Base-by-base conservation (phyloP, 1,140 invertebrate species). In the Callitettix versicolor region DNA sequence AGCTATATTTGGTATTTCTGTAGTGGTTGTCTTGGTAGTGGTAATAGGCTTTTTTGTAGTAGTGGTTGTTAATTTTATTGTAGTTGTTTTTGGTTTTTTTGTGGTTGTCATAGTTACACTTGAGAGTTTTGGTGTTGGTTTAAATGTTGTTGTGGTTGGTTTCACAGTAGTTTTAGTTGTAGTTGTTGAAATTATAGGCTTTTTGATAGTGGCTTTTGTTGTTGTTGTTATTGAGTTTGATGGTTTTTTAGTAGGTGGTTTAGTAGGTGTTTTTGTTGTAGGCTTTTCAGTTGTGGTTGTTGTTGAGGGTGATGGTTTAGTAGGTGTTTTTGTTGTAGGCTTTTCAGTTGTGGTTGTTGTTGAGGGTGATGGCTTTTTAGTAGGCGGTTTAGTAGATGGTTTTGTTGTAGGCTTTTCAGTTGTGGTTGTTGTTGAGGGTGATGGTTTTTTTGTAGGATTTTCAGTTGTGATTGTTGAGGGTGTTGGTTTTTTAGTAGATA, bases 11-110 rank as follows among this genome's bases (percentile, higher is more conserved):
- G 3, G 26, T 4, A 9, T 30, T 3, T 30, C 9, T 30, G 26
- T 30, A 14, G 44, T 44, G 3, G 43, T 54, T 3, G 44, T 38
- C 14, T 11, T 36, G 18, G 56, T 30, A 7, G 42, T 40, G 34
- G 56, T 17, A 11, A 41, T 53, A 24, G 48, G 17, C 12, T 26
- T 49, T 30, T 44, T 50, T 26, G 53, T 22, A 14, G 41, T 54
- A 36, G 52, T 22, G 18, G 55, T 57, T 57, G 54, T 52, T 20
- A 44, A 26, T 43, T 49, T 56, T 6, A 15, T 17, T n/a, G 48
- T 56, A n/a, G 54, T 59, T 15, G 56, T 49, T 14, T 53, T 56
- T 46, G 51, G 42, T 20, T 53, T 58, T 14, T 40, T 55, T 43
- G 53, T 53, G 21, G 57, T 55, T 58, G 56, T 24, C 20, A 42